Evolutionary conservation across 64 coral and sea anemone species (phyloP), one percentile per base, ranked within the genome.

Genomic region (Montipora efflorescens): DNA sequence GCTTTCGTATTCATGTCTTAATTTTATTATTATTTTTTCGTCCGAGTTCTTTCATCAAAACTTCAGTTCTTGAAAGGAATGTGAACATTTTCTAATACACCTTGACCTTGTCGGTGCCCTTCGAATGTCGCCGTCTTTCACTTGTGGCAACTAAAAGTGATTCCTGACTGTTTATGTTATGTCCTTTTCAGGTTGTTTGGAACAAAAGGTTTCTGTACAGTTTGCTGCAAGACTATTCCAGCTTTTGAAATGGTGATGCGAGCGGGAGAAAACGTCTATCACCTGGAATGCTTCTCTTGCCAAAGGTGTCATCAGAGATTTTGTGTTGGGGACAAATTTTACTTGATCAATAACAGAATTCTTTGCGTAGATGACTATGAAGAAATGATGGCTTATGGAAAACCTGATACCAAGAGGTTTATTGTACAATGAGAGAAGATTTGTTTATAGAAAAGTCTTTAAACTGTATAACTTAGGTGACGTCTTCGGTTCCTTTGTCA

Each of bases 221-320:
- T 96, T 20, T 99, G 98, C 52, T 94, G 95, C 23, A 99, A 99
- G 48, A 95, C 98, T 1, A 99, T 99, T 18, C 98, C 98, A 3
- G 98, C 98, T 21, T 99, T 99, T 61, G 98, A 99, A 51, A 99
- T 99, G 98, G 98, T 99, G 20, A 99, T 99, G 98, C 92, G 98
- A 10, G 98, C 95, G 22, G 67, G 95, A 28, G 98, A 99, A 64
- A 94, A 96, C 12, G 98, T 99, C 7, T 99, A 99, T 61, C 98
- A 99, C 22, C n/a, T 99, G 25, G 98, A 99, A 74, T 99, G 98
- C 77, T 99, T 99, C 80, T 96, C 98, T 5, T 99, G 98, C 84
- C 95, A 94, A 69, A 90, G 98, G 44, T 99, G 98, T 75, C 93
- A 96, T 76, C 98, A 99, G 62, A 86, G 98, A 64, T 99, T 99